These are phyloP conservation scores for Tretioscincus oriximinensis DNA, from an alignment of 2,113 vertebrate genomes.

Conservation along the genomic window DNA sequence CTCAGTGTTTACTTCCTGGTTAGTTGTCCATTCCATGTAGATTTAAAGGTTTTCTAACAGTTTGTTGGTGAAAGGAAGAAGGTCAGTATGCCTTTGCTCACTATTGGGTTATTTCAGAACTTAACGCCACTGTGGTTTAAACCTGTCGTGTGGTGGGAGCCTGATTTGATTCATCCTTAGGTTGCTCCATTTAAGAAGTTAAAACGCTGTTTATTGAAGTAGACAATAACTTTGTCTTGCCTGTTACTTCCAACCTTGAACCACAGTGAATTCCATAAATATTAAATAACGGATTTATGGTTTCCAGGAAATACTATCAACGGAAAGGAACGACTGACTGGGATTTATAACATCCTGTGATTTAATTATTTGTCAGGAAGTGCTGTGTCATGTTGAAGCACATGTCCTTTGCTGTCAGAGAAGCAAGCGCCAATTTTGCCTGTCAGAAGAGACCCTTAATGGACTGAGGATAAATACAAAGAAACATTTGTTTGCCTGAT, in stretches of 20 bases:
- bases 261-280: slow-evolving; percentile 49
- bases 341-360: slow-evolving; percentile 57
- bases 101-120: no score
- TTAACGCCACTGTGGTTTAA: no score
- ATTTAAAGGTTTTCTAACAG: no score
- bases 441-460: slow-evolving; percentile 7
- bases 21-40: no score
- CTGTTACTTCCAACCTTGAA: slow-evolving; percentile 61
- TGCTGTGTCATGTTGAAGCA: slow-evolving; percentile 46
- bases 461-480: slow-evolving; percentile 31
- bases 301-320: slow-evolving; percentile 63
- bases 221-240: slow-evolving; percentile 4
- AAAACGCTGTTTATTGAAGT: neutral
- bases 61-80: no score
- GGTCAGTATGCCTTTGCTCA: no score
- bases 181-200: neutral
- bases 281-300: slow-evolving; percentile 50
- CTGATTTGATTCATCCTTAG: neutral
- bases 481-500: neutral
- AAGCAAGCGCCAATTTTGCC: slow-evolving; percentile 39
- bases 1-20: no score
- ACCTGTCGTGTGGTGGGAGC: neutral
- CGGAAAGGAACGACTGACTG: slow-evolving; percentile 42
- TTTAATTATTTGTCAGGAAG: slow-evolving; percentile 64
- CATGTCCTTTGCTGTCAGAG: slow-evolving; percentile 71